A percentile compares a stretch with the other conserved stretches of the same genome.
phyloP scores from a whole-genome alignment of 2,888 invertebrate species.

The Tigriopus californicus region DNA sequence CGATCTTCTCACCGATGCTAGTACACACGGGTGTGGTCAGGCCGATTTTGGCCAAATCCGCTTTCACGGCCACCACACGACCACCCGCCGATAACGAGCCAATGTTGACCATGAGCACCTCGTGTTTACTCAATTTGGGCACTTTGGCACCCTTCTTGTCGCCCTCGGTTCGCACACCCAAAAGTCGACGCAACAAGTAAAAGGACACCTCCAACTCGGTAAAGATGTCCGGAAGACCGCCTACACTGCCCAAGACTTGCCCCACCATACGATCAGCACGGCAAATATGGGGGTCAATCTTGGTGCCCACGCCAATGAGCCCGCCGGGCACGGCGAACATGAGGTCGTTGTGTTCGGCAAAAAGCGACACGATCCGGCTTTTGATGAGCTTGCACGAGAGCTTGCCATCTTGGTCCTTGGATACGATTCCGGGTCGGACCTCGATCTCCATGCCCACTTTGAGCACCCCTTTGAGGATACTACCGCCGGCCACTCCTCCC shows the following conservation, averaged over 20 bases:
- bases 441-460: constrained; percentile 98
- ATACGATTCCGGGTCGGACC: constrained; percentile 75
- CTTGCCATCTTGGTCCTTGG: constrained; percentile 86
- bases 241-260: constrained; percentile 89
- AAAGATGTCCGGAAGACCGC: constrained; percentile 87
- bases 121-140: constrained; percentile 70
- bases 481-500: constrained; percentile 97
- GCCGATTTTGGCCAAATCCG: constrained; percentile 90
- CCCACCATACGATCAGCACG: constrained; percentile 96
- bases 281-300: constrained; percentile 91
- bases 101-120: constrained; percentile 91
- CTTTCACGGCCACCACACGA: constrained; percentile 77
- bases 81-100: constrained; percentile 97
- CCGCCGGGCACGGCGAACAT: constrained; percentile 98
- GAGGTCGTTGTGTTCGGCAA: constrained; percentile 93
- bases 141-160: constrained; percentile 97
- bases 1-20: constrained; percentile 95
- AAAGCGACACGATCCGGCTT: constrained; percentile 87
- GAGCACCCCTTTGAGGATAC: constrained; percentile 83
- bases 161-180: constrained; percentile 95
- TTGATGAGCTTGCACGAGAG: constrained; percentile 90
- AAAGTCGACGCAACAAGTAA: constrained; percentile 77
- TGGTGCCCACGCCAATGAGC: constrained; percentile 48
- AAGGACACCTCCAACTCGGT: constrained; percentile 96
- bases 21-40: constrained; percentile 96